These are phyloP conservation scores for Meloe dianella DNA, from an alignment of 2,888 invertebrate species.

Conservation along the genomic window DNA sequence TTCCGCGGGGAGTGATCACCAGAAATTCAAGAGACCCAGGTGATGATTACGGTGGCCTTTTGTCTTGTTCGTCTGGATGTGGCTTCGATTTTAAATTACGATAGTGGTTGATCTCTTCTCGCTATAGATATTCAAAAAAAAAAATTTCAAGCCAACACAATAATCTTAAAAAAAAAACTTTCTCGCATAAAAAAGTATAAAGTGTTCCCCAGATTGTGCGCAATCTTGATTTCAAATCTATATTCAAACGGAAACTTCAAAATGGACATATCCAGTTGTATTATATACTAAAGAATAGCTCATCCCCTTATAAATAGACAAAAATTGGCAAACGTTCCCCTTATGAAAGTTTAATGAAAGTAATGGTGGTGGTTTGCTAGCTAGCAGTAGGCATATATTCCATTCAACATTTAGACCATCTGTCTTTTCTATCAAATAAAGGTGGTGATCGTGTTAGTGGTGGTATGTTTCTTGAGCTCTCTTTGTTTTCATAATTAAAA, in stretches of 20 bases:
- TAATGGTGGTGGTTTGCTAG: not conserved
- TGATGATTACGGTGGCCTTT: constrained; percentile 6
- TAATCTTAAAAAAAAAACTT: not conserved
- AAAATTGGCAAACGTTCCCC: not conserved
- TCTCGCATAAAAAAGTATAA: not conserved
- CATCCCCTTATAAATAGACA: constrained; percentile 11
- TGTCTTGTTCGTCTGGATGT: constrained; percentile 9
- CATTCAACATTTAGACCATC: constrained; percentile 24
- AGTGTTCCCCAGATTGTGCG: not conserved
- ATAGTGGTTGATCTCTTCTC: not conserved
- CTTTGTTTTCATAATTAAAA: constrained; percentile 59
- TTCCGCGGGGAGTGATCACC: constrained; percentile 27
- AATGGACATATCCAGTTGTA: not conserved
- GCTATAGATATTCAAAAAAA: not conserved
- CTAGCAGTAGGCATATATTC: not conserved
- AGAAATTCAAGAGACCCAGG: constrained; percentile 18
- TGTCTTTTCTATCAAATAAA: constrained; percentile 35
- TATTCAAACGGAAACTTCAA: not conserved
- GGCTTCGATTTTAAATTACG: not conserved
- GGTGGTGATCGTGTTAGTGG: constrained; percentile 7
- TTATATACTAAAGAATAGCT: not conserved
- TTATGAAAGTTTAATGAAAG: not conserved
- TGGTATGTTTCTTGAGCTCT: constrained; percentile 50
- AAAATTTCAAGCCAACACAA: not conserved
- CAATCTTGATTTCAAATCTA: not conserved